A percentile compares a stretch with the other conserved stretches of the same genome.
Conservation (phyloP, 2,113 vertebrate species). For the Phaetusa simplex region DNA sequence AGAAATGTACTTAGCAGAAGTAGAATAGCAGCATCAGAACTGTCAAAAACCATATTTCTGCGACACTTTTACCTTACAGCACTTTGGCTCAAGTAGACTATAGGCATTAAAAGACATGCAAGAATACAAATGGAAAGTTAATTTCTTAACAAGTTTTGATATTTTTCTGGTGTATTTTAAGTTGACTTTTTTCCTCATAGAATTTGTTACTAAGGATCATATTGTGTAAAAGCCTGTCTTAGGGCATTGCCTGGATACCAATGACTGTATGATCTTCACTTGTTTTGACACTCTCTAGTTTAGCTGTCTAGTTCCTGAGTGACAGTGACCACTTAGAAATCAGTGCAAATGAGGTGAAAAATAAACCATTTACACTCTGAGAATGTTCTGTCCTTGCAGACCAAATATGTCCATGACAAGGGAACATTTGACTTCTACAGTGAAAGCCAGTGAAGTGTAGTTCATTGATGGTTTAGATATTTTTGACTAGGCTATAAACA, state of each 20-base stretch:
- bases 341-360: slow-evolving; percentile 46
- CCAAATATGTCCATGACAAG: neutral
- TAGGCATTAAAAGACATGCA: neutral
- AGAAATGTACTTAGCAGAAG: neutral
- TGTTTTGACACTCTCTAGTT: slow-evolving; percentile 45
- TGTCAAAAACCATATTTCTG: neutral
- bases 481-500: neutral
- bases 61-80: neutral
- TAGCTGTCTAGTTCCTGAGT: slow-evolving; percentile 27
- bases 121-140: neutral
- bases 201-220: neutral
- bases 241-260: neutral
- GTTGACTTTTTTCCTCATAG: neutral
- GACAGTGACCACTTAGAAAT: slow-evolving; percentile 24
- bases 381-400: slow-evolving; percentile 40
- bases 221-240: neutral
- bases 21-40: neutral
- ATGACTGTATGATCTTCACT: neutral
- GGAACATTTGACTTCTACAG: neutral
- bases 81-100: neutral
- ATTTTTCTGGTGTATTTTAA: neutral
- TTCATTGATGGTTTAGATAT: neutral
- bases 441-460: neutral
- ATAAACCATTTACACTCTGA: slow-evolving; percentile 22
- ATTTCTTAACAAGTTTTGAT: neutral